Conservation (phyloP, 2,797 vertebrate species). For the Melanotaenia trifasciata region DNA sequence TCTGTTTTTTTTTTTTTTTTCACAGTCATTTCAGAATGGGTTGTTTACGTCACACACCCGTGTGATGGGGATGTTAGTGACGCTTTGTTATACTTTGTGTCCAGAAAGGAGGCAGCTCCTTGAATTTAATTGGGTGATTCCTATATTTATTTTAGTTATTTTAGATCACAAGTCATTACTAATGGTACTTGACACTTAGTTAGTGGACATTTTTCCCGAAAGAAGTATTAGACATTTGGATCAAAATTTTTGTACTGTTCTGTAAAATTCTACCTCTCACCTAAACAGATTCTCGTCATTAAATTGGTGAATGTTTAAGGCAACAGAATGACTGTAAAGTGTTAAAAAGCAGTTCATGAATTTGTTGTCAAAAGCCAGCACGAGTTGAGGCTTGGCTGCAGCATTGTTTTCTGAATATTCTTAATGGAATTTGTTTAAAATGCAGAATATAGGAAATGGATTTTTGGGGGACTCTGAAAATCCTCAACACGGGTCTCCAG, state of each 20-base stretch:
- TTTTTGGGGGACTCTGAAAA: constrained; percentile 19
- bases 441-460: constrained; percentile 1
- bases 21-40: constrained; percentile 1
- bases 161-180: constrained; percentile 2
- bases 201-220: not conserved
- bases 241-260: too few species aligned
- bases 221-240: not conserved
- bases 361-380: not conserved
- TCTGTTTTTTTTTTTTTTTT: not conserved
- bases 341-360: too few species aligned
- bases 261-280: too few species aligned
- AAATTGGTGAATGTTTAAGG: not conserved
- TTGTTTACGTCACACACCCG: constrained; percentile 14
- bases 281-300: too few species aligned
- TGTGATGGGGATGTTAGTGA: constrained; percentile 18
- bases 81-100: constrained; percentile 28
- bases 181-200: not conserved
- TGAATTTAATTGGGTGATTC: constrained; percentile 44
- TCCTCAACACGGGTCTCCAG: constrained; percentile 7
- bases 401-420: constrained; percentile 28
- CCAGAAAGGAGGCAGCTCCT: constrained; percentile 5
- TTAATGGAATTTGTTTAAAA: constrained; percentile 23
- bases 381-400: constrained; percentile 10
- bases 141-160: constrained; percentile 19
- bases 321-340: not conserved